These are phyloP conservation scores for Kryptolebias ocellatus DNA, from an alignment of 2,797 vertebrate genomes.

Conservation along the genomic window DNA sequence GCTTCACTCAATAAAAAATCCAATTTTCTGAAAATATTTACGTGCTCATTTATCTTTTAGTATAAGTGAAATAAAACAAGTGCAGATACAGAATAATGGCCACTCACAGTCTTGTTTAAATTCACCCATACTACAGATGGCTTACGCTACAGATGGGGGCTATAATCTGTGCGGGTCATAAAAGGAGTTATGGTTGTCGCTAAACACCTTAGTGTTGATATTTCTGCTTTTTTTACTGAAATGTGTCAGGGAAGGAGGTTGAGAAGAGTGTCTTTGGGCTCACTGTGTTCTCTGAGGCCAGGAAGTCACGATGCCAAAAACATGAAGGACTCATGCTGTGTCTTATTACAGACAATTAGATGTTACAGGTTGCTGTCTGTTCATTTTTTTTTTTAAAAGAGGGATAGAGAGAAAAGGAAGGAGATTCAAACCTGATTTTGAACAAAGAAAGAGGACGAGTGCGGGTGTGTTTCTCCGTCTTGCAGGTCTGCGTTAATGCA, in stretches of 20 bases:
- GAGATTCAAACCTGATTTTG: conserved; percentile 59
- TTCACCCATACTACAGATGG: conserved; percentile 50
- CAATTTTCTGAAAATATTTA: conserved; percentile 33
- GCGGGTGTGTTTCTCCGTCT: conserved; percentile 64
- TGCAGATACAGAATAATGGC: conserved; percentile 32
- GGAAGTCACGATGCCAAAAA: conserved; percentile 58
- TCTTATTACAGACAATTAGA: conserved; percentile 66
- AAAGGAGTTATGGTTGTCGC: conserved; percentile 55
- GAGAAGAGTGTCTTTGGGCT: conserved; percentile 38
- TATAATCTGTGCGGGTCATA: conserved; percentile 60
- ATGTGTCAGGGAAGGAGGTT: conserved; percentile 42
- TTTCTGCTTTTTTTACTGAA: conserved; percentile 54
- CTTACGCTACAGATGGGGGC: conserved; percentile 54
- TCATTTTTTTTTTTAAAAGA: background rate
- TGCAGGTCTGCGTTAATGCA: conserved; percentile 82
- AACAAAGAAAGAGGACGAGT: conserved; percentile 61
- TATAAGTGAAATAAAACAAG: conserved; percentile 51
- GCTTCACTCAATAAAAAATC: background rate
- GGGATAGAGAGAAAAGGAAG: background rate
- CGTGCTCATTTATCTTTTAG: conserved; percentile 19
- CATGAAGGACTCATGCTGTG: conserved; percentile 55
- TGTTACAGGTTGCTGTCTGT: conserved; percentile 65
- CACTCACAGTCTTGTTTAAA: conserved; percentile 53
- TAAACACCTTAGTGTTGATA: conserved; percentile 54
- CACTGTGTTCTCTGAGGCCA: conserved; percentile 43